Conservation (phyloP, 2,797 vertebrate species). For the Tamandua tetradactyla region DNA sequence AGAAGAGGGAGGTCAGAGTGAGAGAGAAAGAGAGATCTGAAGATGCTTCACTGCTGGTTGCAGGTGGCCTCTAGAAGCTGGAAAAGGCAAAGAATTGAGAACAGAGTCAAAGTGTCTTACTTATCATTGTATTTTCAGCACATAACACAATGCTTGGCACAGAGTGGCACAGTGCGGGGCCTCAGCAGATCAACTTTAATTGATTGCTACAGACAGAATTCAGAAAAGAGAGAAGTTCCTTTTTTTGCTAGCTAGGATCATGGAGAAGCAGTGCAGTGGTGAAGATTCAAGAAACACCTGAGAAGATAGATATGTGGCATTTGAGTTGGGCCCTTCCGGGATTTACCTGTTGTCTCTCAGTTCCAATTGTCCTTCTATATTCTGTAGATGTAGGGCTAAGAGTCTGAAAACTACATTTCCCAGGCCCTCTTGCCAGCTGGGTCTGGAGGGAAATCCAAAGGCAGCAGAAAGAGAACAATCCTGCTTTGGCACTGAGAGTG, state of each 20-base stretch:
- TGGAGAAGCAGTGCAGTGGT: background rate
- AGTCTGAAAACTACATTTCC: conserved; percentile 15
- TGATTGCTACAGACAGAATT: background rate
- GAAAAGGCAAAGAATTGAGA: background rate
- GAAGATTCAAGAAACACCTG: background rate
- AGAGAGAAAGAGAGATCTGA: background rate
- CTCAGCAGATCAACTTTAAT: background rate
- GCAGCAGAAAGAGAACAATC: background rate
- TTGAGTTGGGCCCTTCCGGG: background rate
- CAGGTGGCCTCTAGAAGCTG: background rate
- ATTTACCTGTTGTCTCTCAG: background rate
- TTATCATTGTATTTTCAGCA: background rate
- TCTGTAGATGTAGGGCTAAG: background rate
- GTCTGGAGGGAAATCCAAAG: background rate
- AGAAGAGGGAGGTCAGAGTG: background rate
- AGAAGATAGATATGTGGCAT: background rate
- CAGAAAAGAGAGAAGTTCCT: background rate
- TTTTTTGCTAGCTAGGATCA: background rate
- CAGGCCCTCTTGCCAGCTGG: background rate
- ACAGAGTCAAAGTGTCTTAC: background rate
- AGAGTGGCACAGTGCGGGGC: background rate
- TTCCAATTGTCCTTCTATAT: background rate
- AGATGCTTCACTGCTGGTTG: background rate
- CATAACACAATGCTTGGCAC: background rate
- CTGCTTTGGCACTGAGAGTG: background rate